A percentile compares a stretch with the other conserved stretches of the same genome.
These are phyloP conservation scores for Dryoscopus gambensis DNA, from an alignment of 2,113 vertebrate genomes.

Conservation along the genomic window DNA sequence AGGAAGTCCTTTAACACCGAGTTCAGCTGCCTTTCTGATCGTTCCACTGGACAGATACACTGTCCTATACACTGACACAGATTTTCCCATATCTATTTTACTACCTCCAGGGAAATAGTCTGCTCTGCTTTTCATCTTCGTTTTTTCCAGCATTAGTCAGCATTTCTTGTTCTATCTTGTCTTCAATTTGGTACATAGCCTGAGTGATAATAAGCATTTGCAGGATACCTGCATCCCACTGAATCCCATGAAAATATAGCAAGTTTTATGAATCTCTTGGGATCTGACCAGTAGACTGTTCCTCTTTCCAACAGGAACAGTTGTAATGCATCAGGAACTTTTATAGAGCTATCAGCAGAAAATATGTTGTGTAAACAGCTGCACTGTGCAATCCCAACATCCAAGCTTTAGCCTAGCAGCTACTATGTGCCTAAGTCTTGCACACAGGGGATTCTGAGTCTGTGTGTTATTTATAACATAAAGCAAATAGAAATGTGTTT, in stretches of 20 bases:
- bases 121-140: not conserved
- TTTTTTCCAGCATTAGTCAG: not conserved
- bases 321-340: not conserved
- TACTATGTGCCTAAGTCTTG: not conserved
- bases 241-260: not conserved
- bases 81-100: not conserved
- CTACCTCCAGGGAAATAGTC: not conserved
- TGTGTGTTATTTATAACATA: not conserved
- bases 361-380: not conserved
- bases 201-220: slow-evolving; percentile 1
- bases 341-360: not conserved
- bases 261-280: not conserved
- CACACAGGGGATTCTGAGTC: not conserved
- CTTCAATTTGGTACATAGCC: not conserved
- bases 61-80: not conserved
- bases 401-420: not conserved
- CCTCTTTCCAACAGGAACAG: not conserved
- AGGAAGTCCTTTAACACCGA: not conserved
- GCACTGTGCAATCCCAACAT: not conserved
- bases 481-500: not conserved
- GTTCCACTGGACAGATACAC: not conserved
- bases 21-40: not conserved
- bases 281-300: not conserved
- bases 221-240: not conserved
- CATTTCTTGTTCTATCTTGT: slow-evolving; percentile 3